phyloP scores from a whole-genome alignment of 2,797 vertebrate genomes.

The Artibeus jamaicensis region DNA sequence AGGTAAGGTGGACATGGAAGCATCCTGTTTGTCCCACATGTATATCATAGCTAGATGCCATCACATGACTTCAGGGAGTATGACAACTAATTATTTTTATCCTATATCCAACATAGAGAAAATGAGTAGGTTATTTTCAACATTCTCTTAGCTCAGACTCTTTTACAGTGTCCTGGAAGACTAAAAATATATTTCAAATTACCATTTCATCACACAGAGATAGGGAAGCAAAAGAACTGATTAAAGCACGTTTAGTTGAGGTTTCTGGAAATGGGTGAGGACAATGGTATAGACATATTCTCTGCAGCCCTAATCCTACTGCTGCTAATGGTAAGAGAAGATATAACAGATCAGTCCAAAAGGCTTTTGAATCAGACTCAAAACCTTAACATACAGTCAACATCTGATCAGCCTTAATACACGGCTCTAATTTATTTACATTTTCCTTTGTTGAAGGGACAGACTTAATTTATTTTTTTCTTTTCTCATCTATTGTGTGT shows the following conservation, averaged over 20 bases:
- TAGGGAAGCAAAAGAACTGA: not conserved
- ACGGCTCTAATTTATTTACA: not conserved
- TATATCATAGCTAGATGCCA: not conserved
- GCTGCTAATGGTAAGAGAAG: not conserved
- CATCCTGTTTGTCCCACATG: not conserved
- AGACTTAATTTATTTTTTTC: not conserved
- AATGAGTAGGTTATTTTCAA: not conserved
- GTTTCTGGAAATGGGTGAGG: not conserved
- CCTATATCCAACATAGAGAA: not conserved
- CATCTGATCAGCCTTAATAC: not conserved
- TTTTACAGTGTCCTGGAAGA: not conserved
- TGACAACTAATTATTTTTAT: conserved; percentile 11
- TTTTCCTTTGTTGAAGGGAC: not conserved
- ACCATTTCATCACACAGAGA: not conserved
- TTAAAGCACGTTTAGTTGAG: not conserved
- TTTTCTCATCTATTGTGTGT: not conserved
- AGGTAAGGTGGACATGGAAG: not conserved
- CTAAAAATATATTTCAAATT: conserved; percentile 9
- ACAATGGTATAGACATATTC: not conserved
- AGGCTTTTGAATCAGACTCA: not conserved
- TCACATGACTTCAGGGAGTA: not conserved
- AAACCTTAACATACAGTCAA: not conserved
- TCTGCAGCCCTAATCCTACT: not conserved
- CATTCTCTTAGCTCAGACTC: not conserved
- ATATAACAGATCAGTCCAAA: not conserved